Evolutionary conservation across 2,113 vertebrate species (phyloP).

Genomic region (Bostrychus sinensis): DNA sequence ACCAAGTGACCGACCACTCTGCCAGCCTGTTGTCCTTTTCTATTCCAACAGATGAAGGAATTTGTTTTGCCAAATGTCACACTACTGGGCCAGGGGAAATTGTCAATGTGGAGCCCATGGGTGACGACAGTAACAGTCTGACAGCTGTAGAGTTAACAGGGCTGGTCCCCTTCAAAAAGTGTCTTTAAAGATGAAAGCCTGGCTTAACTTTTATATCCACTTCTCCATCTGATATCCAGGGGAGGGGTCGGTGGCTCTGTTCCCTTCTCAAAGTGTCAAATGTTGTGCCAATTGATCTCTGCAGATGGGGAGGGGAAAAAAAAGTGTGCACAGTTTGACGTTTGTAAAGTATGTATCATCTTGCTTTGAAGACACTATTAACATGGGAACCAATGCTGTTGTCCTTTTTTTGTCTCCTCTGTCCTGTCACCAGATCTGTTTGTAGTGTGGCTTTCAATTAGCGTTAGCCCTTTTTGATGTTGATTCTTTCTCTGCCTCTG

Average conservation of each 20-base stretch:
- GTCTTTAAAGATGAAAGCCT: slow-evolving; percentile 74
- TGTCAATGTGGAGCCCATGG: slow-evolving; percentile 54
- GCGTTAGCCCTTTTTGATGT: slow-evolving; percentile 51
- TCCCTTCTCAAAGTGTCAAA: too few species aligned
- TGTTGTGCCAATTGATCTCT: too few species aligned
- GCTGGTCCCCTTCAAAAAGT: slow-evolving; percentile 63
- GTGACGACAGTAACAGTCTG: too few species aligned
- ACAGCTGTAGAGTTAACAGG: slow-evolving; percentile 62
- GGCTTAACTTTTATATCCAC: slow-evolving; percentile 61
- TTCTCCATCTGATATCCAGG: too few species aligned
- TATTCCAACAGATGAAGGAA: slow-evolving; percentile 53
- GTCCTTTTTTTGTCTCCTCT: slow-evolving; percentile 51
- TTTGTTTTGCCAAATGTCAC: slow-evolving; percentile 51
- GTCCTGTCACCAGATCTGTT: slow-evolving; percentile 61
- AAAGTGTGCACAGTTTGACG: slow-evolving; percentile 53
- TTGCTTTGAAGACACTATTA: slow-evolving; percentile 72
- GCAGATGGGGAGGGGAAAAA: too few species aligned
- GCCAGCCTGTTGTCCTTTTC: too few species aligned
- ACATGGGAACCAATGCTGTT: slow-evolving; percentile 67
- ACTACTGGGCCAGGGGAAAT: too few species aligned
- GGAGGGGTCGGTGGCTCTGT: too few species aligned
- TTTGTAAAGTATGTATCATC: slow-evolving; percentile 52
- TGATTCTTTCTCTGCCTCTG: slow-evolving; percentile 31
- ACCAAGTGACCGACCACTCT: slow-evolving; percentile 43
- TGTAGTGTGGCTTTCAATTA: slow-evolving; percentile 67